Conservation (phyloP, 2,113 vertebrate genomes). For the Eurypyga helias region DNA sequence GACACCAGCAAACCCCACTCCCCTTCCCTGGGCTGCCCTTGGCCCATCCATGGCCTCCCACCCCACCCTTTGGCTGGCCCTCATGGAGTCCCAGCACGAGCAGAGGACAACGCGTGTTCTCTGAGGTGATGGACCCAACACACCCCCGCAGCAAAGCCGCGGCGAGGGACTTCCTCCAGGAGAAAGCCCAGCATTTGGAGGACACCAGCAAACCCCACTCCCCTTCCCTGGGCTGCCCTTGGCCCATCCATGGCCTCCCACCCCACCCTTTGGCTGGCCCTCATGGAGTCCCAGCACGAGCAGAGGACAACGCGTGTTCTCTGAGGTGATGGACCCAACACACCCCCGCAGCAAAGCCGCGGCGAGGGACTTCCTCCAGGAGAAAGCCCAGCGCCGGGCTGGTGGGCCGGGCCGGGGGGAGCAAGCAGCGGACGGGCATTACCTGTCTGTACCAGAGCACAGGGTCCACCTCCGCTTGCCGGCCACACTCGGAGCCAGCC, state of each 20-base stretch:
- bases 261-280: not conserved
- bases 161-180: not conserved
- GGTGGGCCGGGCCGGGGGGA: rapidly evolving
- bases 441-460: conserved; percentile 99
- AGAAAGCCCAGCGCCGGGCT: not conserved
- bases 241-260: not conserved
- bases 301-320: not conserved
- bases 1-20: not conserved
- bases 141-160: not conserved
- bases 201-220: not conserved
- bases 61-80: not conserved
- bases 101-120: not conserved
- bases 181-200: too few species aligned
- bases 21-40: rapidly evolving
- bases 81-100: not conserved
- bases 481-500: conserved; percentile 83
- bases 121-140: not conserved
- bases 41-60: not conserved
- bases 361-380: not conserved
- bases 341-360: not conserved
- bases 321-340: not conserved
- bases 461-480: conserved; percentile 90
- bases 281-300: not conserved
- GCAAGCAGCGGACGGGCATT: conserved; percentile 38
- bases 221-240: rapidly evolving